phyloP scores from a whole-genome alignment of 2,797 vertebrate species.

The Toxotes lorentzi region DNA sequence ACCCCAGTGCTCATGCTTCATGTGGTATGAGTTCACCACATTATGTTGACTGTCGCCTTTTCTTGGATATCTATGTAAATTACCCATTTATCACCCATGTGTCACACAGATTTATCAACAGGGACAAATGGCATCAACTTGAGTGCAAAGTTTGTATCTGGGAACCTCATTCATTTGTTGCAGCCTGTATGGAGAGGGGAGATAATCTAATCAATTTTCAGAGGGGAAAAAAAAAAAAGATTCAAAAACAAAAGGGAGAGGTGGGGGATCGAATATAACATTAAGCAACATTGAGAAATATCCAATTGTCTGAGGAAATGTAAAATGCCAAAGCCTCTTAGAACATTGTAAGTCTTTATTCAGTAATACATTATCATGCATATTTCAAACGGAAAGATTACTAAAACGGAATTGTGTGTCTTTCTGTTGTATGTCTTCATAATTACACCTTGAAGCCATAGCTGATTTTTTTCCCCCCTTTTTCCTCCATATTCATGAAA shows the following conservation, averaged over 20 bases:
- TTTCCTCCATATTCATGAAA: conserved; percentile 99
- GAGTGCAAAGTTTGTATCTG: conserved; percentile 72
- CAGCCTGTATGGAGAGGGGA: conserved; percentile 66
- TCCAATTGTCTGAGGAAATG: conserved; percentile 93
- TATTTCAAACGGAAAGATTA: conserved; percentile 98
- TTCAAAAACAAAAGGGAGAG: conserved; percentile 84
- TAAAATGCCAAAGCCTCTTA: conserved; percentile 97
- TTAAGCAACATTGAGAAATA: conserved; percentile 92
- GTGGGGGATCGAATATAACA: conserved; percentile 90
- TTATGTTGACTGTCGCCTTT: conserved; percentile 37
- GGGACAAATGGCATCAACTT: conserved; percentile 63
- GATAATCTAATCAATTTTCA: conserved; percentile 86
- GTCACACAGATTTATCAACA: conserved; percentile 60
- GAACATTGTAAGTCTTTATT: conserved; percentile 96
- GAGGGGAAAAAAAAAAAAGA: conserved; percentile 85
- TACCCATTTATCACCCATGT: conserved; percentile 41
- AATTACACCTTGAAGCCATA: conserved; percentile 99
- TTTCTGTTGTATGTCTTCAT: conserved; percentile 99
- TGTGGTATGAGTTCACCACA: not conserved
- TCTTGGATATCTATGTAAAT: conserved; percentile 52
- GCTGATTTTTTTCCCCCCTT: conserved; percentile 85
- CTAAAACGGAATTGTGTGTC: conserved; percentile 95
- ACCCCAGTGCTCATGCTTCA: not conserved
- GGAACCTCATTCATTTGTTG: conserved; percentile 64
- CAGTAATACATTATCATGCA: conserved; percentile 97